Conservation (phyloP, 2,888 invertebrate genomes). For the Ophonus ardosiacus region DNA sequence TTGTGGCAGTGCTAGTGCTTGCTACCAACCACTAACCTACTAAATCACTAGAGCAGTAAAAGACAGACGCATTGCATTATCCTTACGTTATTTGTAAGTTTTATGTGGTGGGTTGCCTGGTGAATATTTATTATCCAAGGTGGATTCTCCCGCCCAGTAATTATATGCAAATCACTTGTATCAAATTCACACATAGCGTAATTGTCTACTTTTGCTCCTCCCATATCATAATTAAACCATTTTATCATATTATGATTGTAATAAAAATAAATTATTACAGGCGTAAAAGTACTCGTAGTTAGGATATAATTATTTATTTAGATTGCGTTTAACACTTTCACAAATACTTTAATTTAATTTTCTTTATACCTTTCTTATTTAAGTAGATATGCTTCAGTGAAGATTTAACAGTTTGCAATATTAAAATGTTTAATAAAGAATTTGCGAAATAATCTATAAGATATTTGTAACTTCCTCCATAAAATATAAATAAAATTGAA, state of each 20-base stretch:
- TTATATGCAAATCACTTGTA: conserved; percentile 41
- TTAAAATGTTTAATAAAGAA: neutral
- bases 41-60: conserved; percentile 42
- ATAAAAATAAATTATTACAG: neutral
- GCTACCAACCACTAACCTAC: conserved; percentile 21
- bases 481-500: too few species aligned
- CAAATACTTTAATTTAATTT: neutral
- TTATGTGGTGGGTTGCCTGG: conserved; percentile 22
- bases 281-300: neutral
- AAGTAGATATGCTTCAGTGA: neutral
- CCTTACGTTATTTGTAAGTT: conserved; percentile 41
- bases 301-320: neutral
- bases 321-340: neutral
- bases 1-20: too few species aligned
- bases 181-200: conserved; percentile 38
- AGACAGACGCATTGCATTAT: conserved; percentile 26
- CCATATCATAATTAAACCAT: neutral
- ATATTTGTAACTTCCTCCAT: too few species aligned
- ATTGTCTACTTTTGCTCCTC: neutral
- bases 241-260: neutral
- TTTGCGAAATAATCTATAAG: neutral
- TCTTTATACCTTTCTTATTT: neutral
- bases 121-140: conserved; percentile 41
- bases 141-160: conserved; percentile 14
- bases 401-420: neutral